A percentile compares a stretch with the other conserved stretches of the same genome.
Conservation (phyloP, 2,888 invertebrate genomes). For the Ochropleura leucogaster region DNA sequence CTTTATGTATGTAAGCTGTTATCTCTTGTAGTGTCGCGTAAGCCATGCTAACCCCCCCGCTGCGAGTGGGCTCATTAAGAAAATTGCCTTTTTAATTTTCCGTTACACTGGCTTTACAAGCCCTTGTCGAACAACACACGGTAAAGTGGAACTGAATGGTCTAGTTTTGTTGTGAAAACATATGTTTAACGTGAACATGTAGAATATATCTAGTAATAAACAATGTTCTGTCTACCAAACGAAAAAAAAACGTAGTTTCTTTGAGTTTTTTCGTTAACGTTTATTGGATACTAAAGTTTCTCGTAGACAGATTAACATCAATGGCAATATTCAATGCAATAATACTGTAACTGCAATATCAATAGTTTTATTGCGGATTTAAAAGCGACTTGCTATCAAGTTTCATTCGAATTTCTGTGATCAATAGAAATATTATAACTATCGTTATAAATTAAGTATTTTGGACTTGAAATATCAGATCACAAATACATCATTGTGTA, state of each 20-base stretch:
- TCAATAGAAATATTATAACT: slow-evolving; percentile 8
- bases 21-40: slow-evolving; percentile 62
- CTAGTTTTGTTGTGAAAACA: slow-evolving; percentile 62
- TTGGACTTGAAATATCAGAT: slow-evolving; percentile 1
- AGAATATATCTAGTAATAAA: neutral
- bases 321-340: slow-evolving; percentile 25
- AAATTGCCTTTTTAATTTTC: slow-evolving; percentile 88
- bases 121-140: slow-evolving; percentile 66
- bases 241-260: slow-evolving; percentile 4
- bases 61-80: slow-evolving; percentile 81
- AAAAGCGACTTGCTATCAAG: slow-evolving; percentile 15
- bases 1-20: slow-evolving; percentile 44
- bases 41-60: slow-evolving; percentile 73
- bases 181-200: slow-evolving; percentile 26
- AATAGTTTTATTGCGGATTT: slow-evolving; percentile 36
- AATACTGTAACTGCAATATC: slow-evolving; percentile 12
- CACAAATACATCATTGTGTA: slow-evolving; percentile 18
- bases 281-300: slow-evolving; percentile 44
- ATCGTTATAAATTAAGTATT: neutral
- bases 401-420: slow-evolving; percentile 12
- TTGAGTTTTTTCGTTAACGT: slow-evolving; percentile 17
- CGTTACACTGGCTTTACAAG: slow-evolving; percentile 75
- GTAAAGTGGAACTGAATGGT: slow-evolving; percentile 67
- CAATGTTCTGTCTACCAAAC: neutral
- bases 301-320: slow-evolving; percentile 27